These are phyloP conservation scores for Dolichoris vasculosae DNA, from an alignment of 1,140 invertebrate genomes.

Conservation along the genomic window DNA sequence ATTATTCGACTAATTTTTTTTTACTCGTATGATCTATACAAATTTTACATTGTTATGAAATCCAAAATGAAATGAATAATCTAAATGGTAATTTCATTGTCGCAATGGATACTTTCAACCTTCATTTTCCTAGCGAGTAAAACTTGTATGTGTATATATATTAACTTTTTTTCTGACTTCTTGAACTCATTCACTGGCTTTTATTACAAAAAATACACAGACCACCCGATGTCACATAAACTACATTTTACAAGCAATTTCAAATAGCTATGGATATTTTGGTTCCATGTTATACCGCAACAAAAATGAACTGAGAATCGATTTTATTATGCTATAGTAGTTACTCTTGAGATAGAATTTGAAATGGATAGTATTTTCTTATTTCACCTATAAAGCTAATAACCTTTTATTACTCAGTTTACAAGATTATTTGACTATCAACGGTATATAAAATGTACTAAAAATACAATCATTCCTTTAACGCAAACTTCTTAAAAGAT, in stretches of 20 bases:
- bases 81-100: slow-evolving; percentile 26
- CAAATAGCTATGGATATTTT: slow-evolving; percentile 25
- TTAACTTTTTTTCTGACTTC: not conserved
- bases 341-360: not conserved
- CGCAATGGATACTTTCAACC: not conserved
- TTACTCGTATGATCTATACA: not conserved
- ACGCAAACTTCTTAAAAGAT: not conserved
- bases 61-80: slow-evolving; percentile 35
- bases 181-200: slow-evolving; percentile 12
- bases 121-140: slow-evolving; percentile 14
- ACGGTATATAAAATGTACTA: not conserved
- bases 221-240: slow-evolving; percentile 17
- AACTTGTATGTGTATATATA: not conserved
- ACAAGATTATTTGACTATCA: not conserved
- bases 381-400: not conserved
- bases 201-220: slow-evolving; percentile 31
- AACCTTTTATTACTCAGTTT: slow-evolving; percentile 33
- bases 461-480: not conserved
- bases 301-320: slow-evolving; percentile 42
- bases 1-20: not conserved
- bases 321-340: slow-evolving; percentile 23
- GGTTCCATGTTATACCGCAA: not conserved
- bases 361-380: slow-evolving; percentile 6
- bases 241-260: slow-evolving; percentile 35
- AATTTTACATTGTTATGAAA: not conserved